These are phyloP conservation scores for Babyrousa celebensis DNA, from an alignment of 2,797 vertebrate genomes.

Conservation along the genomic window DNA sequence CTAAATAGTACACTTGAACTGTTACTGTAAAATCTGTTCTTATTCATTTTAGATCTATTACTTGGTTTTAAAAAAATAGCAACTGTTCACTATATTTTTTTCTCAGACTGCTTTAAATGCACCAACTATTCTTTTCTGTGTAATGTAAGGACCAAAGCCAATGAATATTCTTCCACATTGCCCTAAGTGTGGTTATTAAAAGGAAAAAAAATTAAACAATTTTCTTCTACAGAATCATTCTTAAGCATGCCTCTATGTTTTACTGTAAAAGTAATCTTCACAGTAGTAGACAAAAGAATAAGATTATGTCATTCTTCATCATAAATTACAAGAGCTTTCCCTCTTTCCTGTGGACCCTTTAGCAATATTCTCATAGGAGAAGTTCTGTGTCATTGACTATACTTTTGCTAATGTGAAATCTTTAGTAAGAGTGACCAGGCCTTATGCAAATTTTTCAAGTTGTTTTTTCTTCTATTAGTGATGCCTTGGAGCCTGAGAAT, in stretches of 20 bases:
- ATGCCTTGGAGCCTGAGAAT: neutral
- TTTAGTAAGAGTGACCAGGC: neutral
- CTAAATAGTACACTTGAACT: neutral
- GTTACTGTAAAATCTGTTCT: conserved; percentile 29
- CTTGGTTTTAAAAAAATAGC: conserved; percentile 4
- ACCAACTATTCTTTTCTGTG: neutral
- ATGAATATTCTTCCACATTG: neutral
- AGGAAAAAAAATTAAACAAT: neutral
- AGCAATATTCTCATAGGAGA: neutral
- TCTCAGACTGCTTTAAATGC: neutral
- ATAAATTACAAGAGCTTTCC: neutral
- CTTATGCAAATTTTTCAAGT: conserved; percentile 25
- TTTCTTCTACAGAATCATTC: neutral
- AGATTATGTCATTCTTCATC: neutral
- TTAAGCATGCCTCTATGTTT: neutral
- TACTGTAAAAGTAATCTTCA: neutral
- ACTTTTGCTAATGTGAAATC: conserved; percentile 26
- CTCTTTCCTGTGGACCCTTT: neutral
- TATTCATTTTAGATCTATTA: conserved; percentile 42
- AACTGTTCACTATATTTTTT: neutral
- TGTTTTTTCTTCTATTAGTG: neutral
- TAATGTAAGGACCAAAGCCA: neutral
- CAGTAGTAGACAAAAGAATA: neutral
- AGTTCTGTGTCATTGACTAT: neutral
- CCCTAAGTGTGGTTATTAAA: neutral